Conservation (phyloP, 2,797 vertebrate species). For the Chloroceryle inda region DNA sequence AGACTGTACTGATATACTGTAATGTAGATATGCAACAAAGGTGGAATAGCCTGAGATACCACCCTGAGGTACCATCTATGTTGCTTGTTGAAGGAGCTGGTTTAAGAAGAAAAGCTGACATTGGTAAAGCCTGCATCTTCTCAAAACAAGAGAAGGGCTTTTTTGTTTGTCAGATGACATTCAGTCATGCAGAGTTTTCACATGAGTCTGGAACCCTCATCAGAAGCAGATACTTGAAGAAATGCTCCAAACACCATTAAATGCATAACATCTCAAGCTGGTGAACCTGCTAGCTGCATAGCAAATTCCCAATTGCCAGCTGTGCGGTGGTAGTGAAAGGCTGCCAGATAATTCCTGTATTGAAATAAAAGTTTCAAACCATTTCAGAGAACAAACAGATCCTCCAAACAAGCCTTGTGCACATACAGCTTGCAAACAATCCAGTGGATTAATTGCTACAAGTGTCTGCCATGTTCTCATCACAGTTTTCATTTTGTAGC, state of each 20-base stretch:
- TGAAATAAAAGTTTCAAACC: not conserved
- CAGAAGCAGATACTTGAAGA: not conserved
- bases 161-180: not conserved
- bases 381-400: conserved; percentile 22
- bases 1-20: too few species aligned
- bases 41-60: not conserved
- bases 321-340: not conserved
- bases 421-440: conserved; percentile 31
- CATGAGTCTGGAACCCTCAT: not conserved
- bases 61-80: not conserved
- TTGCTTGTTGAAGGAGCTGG: not conserved
- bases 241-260: not conserved
- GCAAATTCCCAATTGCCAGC: not conserved
- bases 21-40: not conserved
- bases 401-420: not conserved
- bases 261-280: not conserved
- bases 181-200: not conserved
- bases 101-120: not conserved
- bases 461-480: conserved; percentile 18
- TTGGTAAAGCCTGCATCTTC: not conserved
- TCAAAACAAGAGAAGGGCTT: accelerated
- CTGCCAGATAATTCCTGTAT: not conserved
- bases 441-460: conserved; percentile 30
- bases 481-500: conserved; percentile 1
- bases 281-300: not conserved